These are phyloP conservation scores for Eristalis tenax DNA, from an alignment of 2,888 invertebrate genomes.

Conservation along the genomic window DNA sequence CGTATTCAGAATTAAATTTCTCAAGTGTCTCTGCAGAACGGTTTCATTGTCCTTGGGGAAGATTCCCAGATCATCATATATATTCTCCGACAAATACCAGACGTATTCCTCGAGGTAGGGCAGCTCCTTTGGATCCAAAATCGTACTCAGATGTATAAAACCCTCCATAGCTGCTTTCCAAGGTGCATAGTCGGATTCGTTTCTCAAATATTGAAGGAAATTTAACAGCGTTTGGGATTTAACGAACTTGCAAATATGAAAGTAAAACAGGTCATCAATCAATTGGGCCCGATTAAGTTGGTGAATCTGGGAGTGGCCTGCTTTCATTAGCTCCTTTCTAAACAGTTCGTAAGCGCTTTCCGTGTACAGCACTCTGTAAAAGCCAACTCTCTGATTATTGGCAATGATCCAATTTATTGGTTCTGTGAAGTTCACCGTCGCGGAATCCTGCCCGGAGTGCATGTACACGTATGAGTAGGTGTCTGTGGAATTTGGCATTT, in stretches of 20 bases:
- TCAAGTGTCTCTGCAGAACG: constrained; percentile 84
- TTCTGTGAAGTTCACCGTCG: background rate
- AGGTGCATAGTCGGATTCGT: constrained; percentile 87
- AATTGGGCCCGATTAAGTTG: constrained; percentile 89
- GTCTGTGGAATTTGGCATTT: background rate
- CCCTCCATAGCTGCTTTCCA: constrained; percentile 86
- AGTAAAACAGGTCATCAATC: constrained; percentile 89
- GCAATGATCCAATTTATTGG: constrained; percentile 83
- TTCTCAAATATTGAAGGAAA: constrained; percentile 86
- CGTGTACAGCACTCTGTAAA: constrained; percentile 87
- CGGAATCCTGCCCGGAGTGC: background rate
- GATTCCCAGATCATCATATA: constrained; percentile 83
- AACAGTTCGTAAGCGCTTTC: constrained; percentile 83
- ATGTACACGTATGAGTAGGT: background rate
- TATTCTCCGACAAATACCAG: constrained; percentile 80
- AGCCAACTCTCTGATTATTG: constrained; percentile 85
- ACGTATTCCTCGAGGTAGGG: constrained; percentile 80
- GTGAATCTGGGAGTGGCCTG: constrained; percentile 82
- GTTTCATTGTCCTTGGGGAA: constrained; percentile 79
- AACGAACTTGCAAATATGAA: constrained; percentile 86
- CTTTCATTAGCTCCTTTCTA: constrained; percentile 80
- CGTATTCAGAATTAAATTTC: constrained; percentile 84
- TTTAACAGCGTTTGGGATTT: constrained; percentile 85
- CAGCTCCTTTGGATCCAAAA: constrained; percentile 74
- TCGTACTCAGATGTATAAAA: constrained; percentile 72